Evolutionary conservation across 2,113 vertebrate species (phyloP).

Genomic region (western clawed frog (Xenopus tropicalis)): UCB_Xtro_10.0 CM004447.2:19370501-19371000

Average conservation of each 20-base stretch:
- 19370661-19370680: not conserved
- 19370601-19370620: too few relatives aligned
- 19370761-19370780: not conserved
- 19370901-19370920: conserved; percentile 7
- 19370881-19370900: not conserved
- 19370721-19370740: not conserved
- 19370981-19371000: not conserved
- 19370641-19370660: not conserved
- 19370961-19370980: too few relatives aligned
- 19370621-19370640: not conserved
- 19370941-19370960: not conserved
- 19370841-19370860: not conserved
- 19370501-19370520: too few relatives aligned
- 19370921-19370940: not conserved
- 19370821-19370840: conserved; percentile 2
- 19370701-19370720: not conserved
- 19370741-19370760: not conserved
- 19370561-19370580: too few relatives aligned
- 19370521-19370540: too few relatives aligned
- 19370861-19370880: not conserved
- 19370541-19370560: too few relatives aligned
- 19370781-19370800: conserved; percentile 11
- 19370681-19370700: not conserved
- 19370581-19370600: too few relatives aligned
- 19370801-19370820: not conserved